Evolutionary conservation across 2,888 invertebrate species (phyloP), one percentile per base, ranked within the genome.

Genomic region (Cephus runcator): DNA sequence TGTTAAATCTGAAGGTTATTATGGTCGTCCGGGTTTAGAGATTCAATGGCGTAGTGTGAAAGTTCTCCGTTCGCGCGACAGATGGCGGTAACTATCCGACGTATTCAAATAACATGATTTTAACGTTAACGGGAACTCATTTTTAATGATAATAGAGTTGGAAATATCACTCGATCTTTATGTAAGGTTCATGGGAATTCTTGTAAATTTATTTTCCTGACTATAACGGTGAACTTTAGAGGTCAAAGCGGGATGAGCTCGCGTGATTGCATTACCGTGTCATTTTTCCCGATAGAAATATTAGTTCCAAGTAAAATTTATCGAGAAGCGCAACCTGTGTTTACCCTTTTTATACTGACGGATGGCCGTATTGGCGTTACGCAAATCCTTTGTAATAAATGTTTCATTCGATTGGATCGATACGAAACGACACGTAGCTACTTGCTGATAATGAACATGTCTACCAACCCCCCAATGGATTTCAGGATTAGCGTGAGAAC

Each of bases 401-500:
- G 23, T 23, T 56, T 40, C 23, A 40, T 15, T 1, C 40, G 15
- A 40, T 40, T 56, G 56, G 9, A 56, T 56, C 23, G 56, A 56
- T 56, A 23, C 15, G 56, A 56, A 56, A 23, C 56, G 56, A 56
- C 56, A 23, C 56, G 56, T 56, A 23, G 56, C 56, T 56, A 9
- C 23, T 56, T 56, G 23, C 6, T 56, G 23, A 56, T 23, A 56
- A 56, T 23, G 23, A 56, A 56, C 9, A 23, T 56, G 23, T 56
- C 23, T 56, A 56, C 56, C 56, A 23, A 56, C 2, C 56, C 23
- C 56, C 23, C 9, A 56, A 56, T 56, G 56, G 56, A 56, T 56
- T 56, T 56, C 56, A 56, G 56, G 56, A 56, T 56, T 56, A 56
- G 56, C 56, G 56, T 56, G 56, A 56, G 56, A 76, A 79, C 79